Evolutionary conservation across 2,797 vertebrate genomes (phyloP), one percentile per base, ranked within the genome.

Genomic region (Coendou prehensilis): DNA sequence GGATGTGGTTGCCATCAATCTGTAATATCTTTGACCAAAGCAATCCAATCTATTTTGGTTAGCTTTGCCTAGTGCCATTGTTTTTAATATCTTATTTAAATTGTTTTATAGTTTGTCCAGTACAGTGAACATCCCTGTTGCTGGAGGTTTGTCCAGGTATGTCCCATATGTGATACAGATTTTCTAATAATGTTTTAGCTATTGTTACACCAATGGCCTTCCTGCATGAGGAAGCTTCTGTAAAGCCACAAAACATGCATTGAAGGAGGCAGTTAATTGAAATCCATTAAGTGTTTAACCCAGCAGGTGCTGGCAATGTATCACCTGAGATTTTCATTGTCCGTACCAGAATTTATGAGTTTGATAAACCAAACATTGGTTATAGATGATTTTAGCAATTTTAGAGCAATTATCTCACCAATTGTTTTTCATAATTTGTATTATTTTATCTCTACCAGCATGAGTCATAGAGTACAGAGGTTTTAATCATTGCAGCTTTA

Each of bases 341-440:
- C 23, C 47, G 37, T 84, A 37, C 64, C n/a, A 87, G 83, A 67
- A 79, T 33, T 33, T 79, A 57, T 59, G 84, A 11, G 18, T 81
- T 71, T 93, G 52, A 87, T 26, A 80, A 54, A 33, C 11, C 45
- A 93, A 54, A 71, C 33, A 20, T 75, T 91, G 37, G 22, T n/a
- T 92, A 57, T n/a, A 71, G 50, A 88, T 67, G 56, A 82, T 81
- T 73, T 80, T 71, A 82, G n/a, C 23, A 56, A n/a, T 73, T 71
- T 86, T 71, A 81, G 78, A 61, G 5, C n/a, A 93, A 33, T 93
- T 52, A 91, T 37, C 9, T 54, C 30, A 14, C 20, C 52, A n/a
- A 47, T 41, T 47, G 30, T n/a, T 47, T 91, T 67, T 52, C 47
- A 52, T 52, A 52, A 52, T 67, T 22, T 64, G 61, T 30, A 64